Base-by-base conservation (phyloP, 1,140 invertebrate species). In the Drosophila equinoxialis region DNA sequence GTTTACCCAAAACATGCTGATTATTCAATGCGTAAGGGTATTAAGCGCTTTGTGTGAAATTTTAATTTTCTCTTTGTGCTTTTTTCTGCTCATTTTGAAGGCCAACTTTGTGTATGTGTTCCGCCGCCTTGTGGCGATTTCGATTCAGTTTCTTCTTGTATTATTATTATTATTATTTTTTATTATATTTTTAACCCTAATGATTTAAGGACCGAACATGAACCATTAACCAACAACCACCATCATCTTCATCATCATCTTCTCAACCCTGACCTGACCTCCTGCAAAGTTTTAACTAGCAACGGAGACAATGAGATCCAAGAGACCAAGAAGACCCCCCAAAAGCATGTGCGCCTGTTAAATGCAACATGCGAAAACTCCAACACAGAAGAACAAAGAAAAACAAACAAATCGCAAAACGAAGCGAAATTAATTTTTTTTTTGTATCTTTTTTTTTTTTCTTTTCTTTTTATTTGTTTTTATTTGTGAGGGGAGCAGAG, bases 11-110 rank as follows among this genome's bases (percentile, higher is more conserved):
- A 30, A 30, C 6, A 6, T 30, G 0, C 6, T 3, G 23, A 4
- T 26, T 26, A 26, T 30, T 30, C 0, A 30, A 30, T 30, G 30
- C 30, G 45, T 20, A 51, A 51, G 45, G 45, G 45, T 51, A 51
- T 51, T 51, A 10, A 4, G 8, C 20, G 20, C 17, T 10, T 2
- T 5, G 45, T 17, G 13, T 17, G 2, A 48, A 51, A 20, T 1
- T 23, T 20, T 51, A 4, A 23, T 1, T 23, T 51, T 20, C 57
- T 86, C 77, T 73, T 78, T 70, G 63, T 4, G 69, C 77, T 77
- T 79, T 87, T 66, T 30, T 30, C 30, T 74, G 83, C 71, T 77
- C 10, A 14, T 83, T 83, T 84, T 84, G 85, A 89, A 89, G 84
- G 84, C 80, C 81, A 89, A 84, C 71, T 5, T 54, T 26, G 65